Conservation (phyloP, 2,113 vertebrate genomes). For the Urocolius indicus region DNA sequence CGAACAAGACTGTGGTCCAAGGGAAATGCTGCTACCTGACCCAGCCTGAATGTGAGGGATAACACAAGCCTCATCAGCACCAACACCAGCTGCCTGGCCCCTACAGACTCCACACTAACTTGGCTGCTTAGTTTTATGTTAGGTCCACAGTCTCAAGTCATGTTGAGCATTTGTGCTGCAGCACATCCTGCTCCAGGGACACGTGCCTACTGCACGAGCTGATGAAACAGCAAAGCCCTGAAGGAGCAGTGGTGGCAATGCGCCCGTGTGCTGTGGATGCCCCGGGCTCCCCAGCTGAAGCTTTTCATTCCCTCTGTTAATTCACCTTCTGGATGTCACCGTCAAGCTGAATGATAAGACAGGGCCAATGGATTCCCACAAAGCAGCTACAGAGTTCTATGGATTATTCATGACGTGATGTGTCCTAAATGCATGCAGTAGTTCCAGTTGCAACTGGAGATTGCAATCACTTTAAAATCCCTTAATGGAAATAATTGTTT, state of each 20-base stretch:
- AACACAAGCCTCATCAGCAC: no score
- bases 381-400: neutral
- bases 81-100: no score
- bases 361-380: neutral
- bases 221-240: neutral
- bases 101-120: no score
- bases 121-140: no score
- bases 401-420: neutral
- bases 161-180: neutral
- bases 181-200: neutral
- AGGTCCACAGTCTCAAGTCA: no score
- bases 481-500: slow-evolving; percentile 41
- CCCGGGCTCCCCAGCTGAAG: neutral
- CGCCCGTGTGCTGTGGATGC: neutral
- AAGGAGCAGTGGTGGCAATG: neutral
- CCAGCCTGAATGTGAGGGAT: no score
- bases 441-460: neutral
- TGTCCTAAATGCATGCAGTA: neutral
- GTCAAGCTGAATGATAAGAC: neutral
- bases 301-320: neutral
- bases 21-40: no score
- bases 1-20: no score
- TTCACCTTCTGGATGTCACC: neutral
- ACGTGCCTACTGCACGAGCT: neutral
- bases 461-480: slow-evolving; percentile 6